phyloP scores from a whole-genome alignment of 1,140 invertebrate genomes.

The Macrosteles quadrilineatus region DNA sequence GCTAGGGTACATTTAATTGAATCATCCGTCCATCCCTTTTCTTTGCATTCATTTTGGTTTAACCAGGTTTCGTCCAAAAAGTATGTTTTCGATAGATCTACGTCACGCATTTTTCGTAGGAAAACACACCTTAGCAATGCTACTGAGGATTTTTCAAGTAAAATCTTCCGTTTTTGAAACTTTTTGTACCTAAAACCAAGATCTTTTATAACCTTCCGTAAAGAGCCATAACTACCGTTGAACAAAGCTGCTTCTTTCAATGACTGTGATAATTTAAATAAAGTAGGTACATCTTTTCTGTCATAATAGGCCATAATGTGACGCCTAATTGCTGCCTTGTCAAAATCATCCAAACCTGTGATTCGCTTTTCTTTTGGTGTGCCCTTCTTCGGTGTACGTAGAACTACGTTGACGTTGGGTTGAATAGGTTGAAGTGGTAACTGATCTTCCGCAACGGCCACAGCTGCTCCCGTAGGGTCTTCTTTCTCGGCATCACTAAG shows the following conservation, averaged over 20 bases:
- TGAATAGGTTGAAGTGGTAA: background rate
- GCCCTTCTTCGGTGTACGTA: too few species aligned
- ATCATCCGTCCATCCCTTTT: background rate
- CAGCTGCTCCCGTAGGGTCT: background rate
- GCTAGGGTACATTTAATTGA: too few species aligned
- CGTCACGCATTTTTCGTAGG: background rate
- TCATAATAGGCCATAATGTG: background rate
- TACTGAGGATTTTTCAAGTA: too few species aligned
- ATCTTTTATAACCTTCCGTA: background rate
- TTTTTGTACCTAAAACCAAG: background rate
- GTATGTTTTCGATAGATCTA: background rate
- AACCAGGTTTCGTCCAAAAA: background rate
- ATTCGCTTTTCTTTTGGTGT: too few species aligned
- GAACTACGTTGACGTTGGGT: background rate
- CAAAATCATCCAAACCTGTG: background rate
- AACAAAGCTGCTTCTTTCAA: background rate
- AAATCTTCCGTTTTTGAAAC: background rate
- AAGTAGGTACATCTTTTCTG: constrained; percentile 2
- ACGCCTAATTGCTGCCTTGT: background rate
- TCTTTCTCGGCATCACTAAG: background rate
- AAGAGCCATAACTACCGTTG: constrained; percentile 3
- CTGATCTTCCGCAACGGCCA: background rate
- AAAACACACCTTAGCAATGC: constrained; percentile 18
- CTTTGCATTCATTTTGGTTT: background rate
- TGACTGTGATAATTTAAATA: background rate